A percentile compares a stretch with the other conserved stretches of the same genome.
These are phyloP conservation scores for Ochotona curzoniae DNA, from an alignment of 2,113 vertebrate genomes.

Conservation along the genomic window DNA sequence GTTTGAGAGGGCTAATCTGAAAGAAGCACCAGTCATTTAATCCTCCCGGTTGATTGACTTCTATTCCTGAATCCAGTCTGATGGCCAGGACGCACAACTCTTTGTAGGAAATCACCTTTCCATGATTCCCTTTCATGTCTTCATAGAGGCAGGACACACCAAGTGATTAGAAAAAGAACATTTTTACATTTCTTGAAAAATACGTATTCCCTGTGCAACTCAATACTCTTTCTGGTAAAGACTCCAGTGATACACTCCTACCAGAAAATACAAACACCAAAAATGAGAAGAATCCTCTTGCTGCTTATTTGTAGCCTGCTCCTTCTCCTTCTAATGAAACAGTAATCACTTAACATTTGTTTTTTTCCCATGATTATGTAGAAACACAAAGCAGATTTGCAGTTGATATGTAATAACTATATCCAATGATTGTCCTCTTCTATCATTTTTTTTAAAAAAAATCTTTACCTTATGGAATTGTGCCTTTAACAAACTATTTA, in stretches of 20 bases:
- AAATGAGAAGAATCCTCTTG: neutral
- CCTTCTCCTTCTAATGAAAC: neutral
- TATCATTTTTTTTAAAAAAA: constrained; percentile 12
- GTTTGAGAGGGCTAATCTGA: constrained; percentile 45
- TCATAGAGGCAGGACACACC: constrained; percentile 20
- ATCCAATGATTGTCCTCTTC: neutral
- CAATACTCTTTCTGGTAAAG: neutral
- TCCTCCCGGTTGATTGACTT: constrained; percentile 20
- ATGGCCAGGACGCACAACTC: constrained; percentile 26
- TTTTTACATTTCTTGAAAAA: constrained; percentile 57
- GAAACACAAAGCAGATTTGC: constrained; percentile 36
- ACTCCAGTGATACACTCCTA: neutral
- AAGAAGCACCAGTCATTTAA: constrained; percentile 62
- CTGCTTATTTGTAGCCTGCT: neutral
- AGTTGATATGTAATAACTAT: constrained; percentile 36
- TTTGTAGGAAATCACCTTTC: constrained; percentile 12
- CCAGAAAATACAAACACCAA: constrained; percentile 9
- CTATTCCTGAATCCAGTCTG: constrained; percentile 38
- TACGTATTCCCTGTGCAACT: neutral
- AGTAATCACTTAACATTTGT: constrained; percentile 7
- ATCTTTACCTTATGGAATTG: neutral
- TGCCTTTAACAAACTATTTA: constrained; percentile 15
- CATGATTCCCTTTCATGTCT: constrained; percentile 34
- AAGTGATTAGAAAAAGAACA: constrained; percentile 8
- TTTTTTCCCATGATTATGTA: neutral